phyloP scores from a whole-genome alignment of 1,140 invertebrate species.

The Samia ricini region DNA sequence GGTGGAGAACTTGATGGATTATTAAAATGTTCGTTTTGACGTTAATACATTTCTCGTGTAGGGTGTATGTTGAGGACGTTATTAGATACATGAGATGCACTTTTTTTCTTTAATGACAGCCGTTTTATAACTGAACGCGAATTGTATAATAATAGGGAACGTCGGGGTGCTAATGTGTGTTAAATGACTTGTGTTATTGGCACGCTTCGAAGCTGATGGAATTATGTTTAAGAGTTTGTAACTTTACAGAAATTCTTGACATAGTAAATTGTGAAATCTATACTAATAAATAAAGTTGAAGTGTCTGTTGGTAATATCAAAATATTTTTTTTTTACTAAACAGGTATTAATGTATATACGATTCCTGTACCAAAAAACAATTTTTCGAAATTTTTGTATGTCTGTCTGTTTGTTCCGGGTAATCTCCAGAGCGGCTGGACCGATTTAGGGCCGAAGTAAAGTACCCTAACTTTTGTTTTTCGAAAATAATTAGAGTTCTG shows the following conservation, averaged over 20 bases:
- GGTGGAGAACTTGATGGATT: slow-evolving; percentile 57
- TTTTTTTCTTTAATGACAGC: slow-evolving; percentile 49
- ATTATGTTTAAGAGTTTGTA: neutral
- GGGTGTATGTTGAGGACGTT: slow-evolving; percentile 54
- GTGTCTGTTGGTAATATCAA: no score
- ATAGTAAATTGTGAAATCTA: neutral
- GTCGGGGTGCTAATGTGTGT: slow-evolving; percentile 36
- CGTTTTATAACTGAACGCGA: slow-evolving; percentile 6
- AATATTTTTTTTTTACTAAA: no score
- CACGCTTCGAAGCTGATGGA: slow-evolving; percentile 16
- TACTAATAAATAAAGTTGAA: no score
- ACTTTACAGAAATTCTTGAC: neutral
- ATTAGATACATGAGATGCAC: slow-evolving; percentile 72
- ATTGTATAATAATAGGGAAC: slow-evolving; percentile 7
- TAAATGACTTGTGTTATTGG: slow-evolving; percentile 44
- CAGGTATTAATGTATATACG: no score
- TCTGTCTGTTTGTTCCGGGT: no score
- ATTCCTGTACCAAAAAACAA: no score
- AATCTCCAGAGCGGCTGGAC: no score
- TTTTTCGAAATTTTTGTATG: no score
- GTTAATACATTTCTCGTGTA: slow-evolving; percentile 66
- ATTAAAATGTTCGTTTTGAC: slow-evolving; percentile 57
- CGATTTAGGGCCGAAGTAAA: no score
- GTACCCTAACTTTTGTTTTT: no score
- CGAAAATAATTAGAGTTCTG: no score